Percentiles rank a stretch among this genome's conserved stretches.
phyloP scores from a whole-genome alignment of 2,113 vertebrate genomes.

The Penelope pileata region DNA sequence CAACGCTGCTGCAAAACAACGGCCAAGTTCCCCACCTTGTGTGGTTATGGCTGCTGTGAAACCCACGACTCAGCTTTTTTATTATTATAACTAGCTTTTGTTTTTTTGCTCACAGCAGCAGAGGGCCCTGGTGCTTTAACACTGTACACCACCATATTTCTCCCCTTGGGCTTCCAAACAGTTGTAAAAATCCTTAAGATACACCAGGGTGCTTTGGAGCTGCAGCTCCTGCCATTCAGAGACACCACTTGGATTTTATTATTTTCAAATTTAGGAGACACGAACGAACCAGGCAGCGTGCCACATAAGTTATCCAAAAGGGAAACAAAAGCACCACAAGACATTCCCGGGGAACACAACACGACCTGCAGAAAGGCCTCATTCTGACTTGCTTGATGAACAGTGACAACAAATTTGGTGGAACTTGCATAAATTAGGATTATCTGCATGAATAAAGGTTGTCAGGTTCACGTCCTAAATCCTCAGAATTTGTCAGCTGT shows the following conservation, averaged over 20 bases:
- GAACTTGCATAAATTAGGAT: background rate
- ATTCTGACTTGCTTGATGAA: background rate
- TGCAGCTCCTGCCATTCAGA: background rate
- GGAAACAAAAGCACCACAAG: background rate
- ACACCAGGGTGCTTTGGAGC: background rate
- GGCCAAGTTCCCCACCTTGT: rapidly evolving
- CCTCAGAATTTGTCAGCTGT: conserved; percentile 18
- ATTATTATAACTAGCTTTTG: background rate
- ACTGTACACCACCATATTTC: background rate
- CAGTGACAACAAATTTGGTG: background rate
- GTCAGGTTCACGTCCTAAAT: background rate
- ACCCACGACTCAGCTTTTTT: background rate
- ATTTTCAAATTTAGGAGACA: background rate
- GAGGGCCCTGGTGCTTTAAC: background rate
- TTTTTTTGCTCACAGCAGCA: background rate
- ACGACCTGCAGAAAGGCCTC: background rate
- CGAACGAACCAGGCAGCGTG: background rate
- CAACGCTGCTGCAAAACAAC: background rate
- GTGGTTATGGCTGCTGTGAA: background rate
- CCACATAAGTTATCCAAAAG: background rate
- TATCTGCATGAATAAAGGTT: background rate
- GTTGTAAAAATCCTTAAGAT: background rate
- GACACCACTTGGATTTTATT: background rate
- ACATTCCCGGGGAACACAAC: rapidly evolving
- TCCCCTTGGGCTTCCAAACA: background rate